Base-by-base conservation (phyloP, 2,797 vertebrate genomes). In the Xerus rutilus region DNA sequence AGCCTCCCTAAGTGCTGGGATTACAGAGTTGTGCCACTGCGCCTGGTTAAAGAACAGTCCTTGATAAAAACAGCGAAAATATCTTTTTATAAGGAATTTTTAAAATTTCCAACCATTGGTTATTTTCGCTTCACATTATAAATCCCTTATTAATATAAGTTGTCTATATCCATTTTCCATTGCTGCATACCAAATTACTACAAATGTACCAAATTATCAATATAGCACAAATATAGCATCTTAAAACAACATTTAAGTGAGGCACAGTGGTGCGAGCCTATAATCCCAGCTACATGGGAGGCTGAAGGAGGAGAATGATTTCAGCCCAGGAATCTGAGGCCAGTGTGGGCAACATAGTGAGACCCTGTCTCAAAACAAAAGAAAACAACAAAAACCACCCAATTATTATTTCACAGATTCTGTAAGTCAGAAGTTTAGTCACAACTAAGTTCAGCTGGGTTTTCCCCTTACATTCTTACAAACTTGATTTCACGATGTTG, bases 1-100 rank as follows among this genome's bases (percentile, higher is more conserved):
- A 39, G 39, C 39, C 39, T 39, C 39, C 39, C 39, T 39, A 39
- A 39, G 39, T 39, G 39, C 39, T 39, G 39, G 39, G 39, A 39
- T 39, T 39, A 39, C 39, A 39, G 39, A 39, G 39, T 39, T 39
- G 39, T 3, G 39, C 39, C 39, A 39, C 39, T 39, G 39, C 39
- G 39, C 39, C 39, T 3, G 3, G 39, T 3, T 2, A 70, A 91
- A 94, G 64, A 86, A 57, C 20, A 77, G 5, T 69, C 49, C 54
- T 79, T 82, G 49, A 82, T 82, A 92, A 91, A 87, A n/a, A 93
- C 35, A 52, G 76, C 32, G 4, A 62, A 81, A 78, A 67, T 67
- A 43, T 17, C 5, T 69, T 93, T 86, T 67, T 47, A 30, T 25
- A 91, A 94, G 74, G 47, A 73, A 86, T 64, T 72, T 69, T 76